Evolutionary conservation across 2,797 vertebrate species (phyloP).

Genomic region (Oceanodroma leucorhoa): DNA sequence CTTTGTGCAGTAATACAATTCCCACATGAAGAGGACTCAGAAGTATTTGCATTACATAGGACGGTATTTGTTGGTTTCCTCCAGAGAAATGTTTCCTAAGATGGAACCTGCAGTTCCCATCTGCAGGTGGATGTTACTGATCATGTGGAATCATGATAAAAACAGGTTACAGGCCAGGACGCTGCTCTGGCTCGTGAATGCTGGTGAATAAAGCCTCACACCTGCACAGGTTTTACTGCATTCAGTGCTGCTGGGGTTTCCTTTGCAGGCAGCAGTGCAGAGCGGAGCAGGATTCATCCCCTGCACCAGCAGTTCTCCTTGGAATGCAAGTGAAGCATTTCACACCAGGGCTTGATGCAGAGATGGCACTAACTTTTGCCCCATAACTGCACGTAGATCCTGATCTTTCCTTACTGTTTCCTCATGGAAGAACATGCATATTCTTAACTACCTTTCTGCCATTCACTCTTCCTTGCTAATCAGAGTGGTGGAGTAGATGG

Average conservation of each 20-base stretch:
- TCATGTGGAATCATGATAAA: neutral
- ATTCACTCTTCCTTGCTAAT: neutral
- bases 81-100: neutral
- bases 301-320: neutral
- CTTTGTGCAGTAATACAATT: neutral
- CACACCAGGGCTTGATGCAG: neutral
- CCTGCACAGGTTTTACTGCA: neutral
- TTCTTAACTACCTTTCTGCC: neutral
- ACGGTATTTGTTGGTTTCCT: neutral
- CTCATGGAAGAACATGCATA: neutral
- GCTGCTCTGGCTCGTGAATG: accelerated
- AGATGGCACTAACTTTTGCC: neutral
- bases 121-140: neutral
- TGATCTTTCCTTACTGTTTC: neutral
- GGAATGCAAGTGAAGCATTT: neutral
- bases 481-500: neutral
- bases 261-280: neutral
- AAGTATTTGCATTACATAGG: neutral
- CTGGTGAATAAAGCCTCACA: neutral
- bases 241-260: neutral
- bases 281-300: neutral
- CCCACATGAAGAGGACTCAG: neutral
- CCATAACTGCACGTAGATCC: neutral
- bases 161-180: neutral
- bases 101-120: neutral